These are phyloP conservation scores for Napeogenes sylphis DNA, from an alignment of 2,888 invertebrate species.

Conservation along the genomic window DNA sequence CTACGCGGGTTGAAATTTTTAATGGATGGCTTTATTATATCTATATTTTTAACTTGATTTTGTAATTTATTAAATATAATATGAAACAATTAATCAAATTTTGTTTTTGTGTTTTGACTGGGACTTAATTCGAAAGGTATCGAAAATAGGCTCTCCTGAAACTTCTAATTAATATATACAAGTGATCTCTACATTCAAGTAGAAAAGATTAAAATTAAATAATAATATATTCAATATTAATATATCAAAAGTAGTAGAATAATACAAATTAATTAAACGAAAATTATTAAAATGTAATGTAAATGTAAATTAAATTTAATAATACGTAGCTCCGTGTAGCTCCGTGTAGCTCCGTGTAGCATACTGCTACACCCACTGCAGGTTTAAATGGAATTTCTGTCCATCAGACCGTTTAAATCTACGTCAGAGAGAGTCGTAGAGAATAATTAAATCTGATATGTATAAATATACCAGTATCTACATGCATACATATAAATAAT, in stretches of 20 bases:
- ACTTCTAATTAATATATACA: too few species aligned
- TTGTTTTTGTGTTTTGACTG: too few species aligned
- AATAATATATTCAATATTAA: too few species aligned
- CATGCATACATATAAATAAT: neutral
- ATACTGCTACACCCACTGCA: neutral
- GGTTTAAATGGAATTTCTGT: neutral
- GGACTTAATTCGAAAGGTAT: too few species aligned
- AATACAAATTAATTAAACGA: too few species aligned
- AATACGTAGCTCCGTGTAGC: neutral
- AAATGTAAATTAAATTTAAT: neutral
- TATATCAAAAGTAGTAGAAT: too few species aligned
- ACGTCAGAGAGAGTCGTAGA: neutral
- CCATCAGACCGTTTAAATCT: neutral
- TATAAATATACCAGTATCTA: neutral
- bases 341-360: neutral
- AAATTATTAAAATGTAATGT: neutral
- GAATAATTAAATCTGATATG: slow-evolving; percentile 4
- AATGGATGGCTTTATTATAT: neutral
- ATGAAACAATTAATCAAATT: too few species aligned
- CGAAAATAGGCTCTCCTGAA: too few species aligned
- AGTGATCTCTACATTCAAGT: too few species aligned
- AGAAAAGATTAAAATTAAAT: too few species aligned
- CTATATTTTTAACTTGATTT: too few species aligned
- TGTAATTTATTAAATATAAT: too few species aligned
- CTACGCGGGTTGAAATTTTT: neutral